Evolutionary conservation across 2,888 invertebrate species (phyloP).

Genomic region (Micoletzkya japonica): DNA sequence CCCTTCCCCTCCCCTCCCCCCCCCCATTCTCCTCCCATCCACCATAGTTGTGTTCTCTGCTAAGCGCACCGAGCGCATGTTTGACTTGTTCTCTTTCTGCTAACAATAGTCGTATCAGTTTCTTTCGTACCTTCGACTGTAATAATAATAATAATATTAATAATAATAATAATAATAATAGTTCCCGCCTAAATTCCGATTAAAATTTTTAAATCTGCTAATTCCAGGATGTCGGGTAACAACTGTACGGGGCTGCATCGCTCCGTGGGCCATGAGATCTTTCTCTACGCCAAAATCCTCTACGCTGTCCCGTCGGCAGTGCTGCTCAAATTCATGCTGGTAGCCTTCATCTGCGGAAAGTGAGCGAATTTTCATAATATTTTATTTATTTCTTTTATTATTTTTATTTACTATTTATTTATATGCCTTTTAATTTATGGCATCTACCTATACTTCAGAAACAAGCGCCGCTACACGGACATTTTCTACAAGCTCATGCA

Average conservation of each 20-base stretch:
- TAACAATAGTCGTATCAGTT: too few species aligned
- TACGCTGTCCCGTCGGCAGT: slow-evolving; percentile 15
- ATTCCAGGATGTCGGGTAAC: too few species aligned
- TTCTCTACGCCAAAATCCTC: slow-evolving; percentile 12
- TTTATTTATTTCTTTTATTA: not conserved
- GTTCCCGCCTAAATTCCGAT: too few species aligned
- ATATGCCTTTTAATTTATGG: not conserved
- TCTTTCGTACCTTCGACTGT: too few species aligned
- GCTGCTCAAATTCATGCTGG: slow-evolving; percentile 16
- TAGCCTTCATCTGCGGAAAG: slow-evolving; percentile 15
- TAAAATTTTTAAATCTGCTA: too few species aligned
- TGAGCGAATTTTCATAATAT: not conserved
- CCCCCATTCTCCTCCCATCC: not conserved
- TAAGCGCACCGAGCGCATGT: too few species aligned
- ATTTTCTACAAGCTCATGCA: slow-evolving; percentile 17
- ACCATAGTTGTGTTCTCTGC: too few species aligned
- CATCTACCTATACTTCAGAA: not conserved
- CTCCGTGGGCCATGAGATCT: not conserved
- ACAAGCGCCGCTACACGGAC: not conserved
- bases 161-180: too few species aligned
- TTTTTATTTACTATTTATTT: not conserved
- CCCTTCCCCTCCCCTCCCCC: not conserved
- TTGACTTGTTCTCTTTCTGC: too few species aligned
- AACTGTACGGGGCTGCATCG: too few species aligned
- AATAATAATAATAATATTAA: too few species aligned